Percentiles rank a stretch among this genome's conserved stretches.
Evolutionary conservation across 2,797 vertebrate genomes (phyloP).

Genomic region (Lemur catta): DNA sequence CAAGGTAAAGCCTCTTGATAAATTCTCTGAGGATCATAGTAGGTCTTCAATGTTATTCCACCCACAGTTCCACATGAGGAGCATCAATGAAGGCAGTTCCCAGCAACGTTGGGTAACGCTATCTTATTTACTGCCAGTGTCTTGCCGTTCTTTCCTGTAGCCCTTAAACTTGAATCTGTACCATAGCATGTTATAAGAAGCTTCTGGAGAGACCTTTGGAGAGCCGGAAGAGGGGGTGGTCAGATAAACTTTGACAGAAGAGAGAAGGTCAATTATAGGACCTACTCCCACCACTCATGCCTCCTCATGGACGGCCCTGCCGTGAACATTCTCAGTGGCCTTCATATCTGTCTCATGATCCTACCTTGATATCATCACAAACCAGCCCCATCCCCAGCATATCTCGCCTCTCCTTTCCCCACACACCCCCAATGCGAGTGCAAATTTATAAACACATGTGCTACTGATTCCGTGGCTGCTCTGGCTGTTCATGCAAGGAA

Average conservation of each 20-base stretch:
- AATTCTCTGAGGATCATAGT: neutral
- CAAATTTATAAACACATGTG: neutral
- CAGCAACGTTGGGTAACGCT: rapidly evolving
- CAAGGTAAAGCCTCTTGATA: neutral
- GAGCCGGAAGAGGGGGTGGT: too few species aligned
- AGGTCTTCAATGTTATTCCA: neutral
- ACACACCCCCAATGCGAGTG: neutral
- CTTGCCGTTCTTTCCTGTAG: neutral
- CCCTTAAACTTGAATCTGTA: neutral
- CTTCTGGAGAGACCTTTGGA: neutral
- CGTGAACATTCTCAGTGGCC: neutral
- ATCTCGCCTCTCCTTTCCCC: neutral
- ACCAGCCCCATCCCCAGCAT: neutral
- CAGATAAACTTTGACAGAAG: neutral
- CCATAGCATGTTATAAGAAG: neutral
- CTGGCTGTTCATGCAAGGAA: neutral
- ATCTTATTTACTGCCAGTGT: too few species aligned
- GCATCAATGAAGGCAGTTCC: neutral
- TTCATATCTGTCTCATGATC: too few species aligned
- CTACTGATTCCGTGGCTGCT: too few species aligned
- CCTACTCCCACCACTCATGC: neutral
- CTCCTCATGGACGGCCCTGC: neutral
- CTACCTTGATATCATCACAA: neutral
- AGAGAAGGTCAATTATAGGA: neutral
- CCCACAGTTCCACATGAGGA: neutral